Conservation (phyloP, 2,113 vertebrate genomes). For the Xiphorhynchus elegans region DNA sequence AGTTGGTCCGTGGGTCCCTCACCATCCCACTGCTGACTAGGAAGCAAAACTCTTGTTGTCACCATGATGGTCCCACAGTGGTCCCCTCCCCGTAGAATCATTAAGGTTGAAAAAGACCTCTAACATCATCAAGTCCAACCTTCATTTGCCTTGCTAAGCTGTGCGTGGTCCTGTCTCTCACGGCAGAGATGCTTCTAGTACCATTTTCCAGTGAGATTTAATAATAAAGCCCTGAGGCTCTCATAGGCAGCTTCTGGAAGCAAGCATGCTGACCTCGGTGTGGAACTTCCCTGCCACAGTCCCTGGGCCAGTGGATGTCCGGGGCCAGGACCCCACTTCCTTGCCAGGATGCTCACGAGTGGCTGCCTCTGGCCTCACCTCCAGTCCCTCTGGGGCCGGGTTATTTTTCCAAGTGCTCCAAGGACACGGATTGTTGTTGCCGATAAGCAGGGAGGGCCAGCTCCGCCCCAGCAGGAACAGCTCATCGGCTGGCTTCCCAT, state of each 20-base stretch:
- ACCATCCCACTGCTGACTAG: background rate
- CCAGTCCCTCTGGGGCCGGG: background rate
- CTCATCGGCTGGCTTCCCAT: background rate
- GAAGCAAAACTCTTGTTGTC: background rate
- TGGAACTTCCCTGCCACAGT: background rate
- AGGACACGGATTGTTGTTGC: conserved; percentile 38
- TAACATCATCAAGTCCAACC: background rate
- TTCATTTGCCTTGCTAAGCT: background rate
- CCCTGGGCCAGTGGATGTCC: background rate
- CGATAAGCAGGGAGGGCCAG: conserved; percentile 10
- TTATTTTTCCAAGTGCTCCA: conserved; percentile 4
- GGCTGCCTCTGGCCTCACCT: background rate
- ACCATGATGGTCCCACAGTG: too few species aligned
- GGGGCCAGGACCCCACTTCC: background rate
- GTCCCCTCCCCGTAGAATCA: background rate
- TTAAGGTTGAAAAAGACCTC: background rate
- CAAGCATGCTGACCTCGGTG: accelerated
- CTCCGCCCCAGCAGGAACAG: conserved; percentile 33
- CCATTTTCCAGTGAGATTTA: background rate
- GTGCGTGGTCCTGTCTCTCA: background rate
- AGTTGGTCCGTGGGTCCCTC: background rate
- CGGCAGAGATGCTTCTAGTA: background rate
- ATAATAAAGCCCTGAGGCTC: background rate
- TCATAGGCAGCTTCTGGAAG: background rate
- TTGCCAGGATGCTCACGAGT: background rate